Conservation (phyloP, 2,113 vertebrate genomes). For the Copsychus sechellarum region DNA sequence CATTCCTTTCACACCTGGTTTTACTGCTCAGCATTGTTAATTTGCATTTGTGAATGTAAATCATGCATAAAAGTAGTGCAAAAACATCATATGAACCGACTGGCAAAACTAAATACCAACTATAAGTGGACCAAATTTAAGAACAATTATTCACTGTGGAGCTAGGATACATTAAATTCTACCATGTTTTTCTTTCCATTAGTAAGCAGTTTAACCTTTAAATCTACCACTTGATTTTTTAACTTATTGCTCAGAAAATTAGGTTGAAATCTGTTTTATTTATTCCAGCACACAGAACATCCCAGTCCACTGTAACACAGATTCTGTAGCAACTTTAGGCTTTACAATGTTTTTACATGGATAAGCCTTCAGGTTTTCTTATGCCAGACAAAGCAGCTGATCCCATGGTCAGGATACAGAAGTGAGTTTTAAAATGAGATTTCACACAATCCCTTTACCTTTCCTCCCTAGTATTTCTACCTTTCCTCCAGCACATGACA, state of each 20-base stretch:
- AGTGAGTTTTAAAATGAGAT: neutral
- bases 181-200: accelerated
- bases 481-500: neutral
- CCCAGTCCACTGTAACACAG: neutral
- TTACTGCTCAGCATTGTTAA: neutral
- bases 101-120: neutral
- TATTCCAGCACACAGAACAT: neutral
- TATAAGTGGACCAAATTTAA: neutral
- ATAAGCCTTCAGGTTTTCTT: neutral
- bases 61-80: neutral
- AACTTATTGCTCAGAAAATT: neutral
- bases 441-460: neutral
- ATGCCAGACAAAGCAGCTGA: neutral
- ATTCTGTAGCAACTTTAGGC: neutral
- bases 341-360: neutral
- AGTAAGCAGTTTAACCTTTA: neutral
- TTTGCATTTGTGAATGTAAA: neutral
- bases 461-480: neutral
- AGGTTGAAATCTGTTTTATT: neutral
- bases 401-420: neutral
- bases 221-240: neutral
- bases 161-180: neutral
- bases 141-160: neutral
- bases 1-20: neutral
- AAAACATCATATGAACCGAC: neutral